Conservation (phyloP, 2,888 invertebrate species). For the Bursaphelenchus okinawaensis region DNA sequence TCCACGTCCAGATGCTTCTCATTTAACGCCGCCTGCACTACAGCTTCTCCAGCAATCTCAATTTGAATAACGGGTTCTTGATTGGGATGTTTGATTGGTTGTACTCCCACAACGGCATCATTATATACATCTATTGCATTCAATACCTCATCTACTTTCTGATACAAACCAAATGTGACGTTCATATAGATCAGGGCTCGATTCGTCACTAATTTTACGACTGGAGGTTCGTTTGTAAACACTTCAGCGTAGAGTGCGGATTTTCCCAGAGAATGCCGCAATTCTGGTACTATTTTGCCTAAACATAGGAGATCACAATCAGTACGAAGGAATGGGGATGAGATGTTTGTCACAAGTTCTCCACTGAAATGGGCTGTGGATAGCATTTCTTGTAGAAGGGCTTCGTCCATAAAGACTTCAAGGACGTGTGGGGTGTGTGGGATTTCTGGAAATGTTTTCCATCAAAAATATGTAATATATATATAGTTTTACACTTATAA, state of each 20-base stretch:
- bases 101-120: conserved; percentile 2
- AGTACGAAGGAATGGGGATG: conserved; percentile 46
- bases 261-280: conserved; percentile 38
- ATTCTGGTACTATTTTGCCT: conserved; percentile 48
- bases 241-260: conserved; percentile 40
- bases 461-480: background rate
- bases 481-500: too few relatives aligned
- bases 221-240: conserved; percentile 44
- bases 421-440: conserved; percentile 23
- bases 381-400: conserved; percentile 46
- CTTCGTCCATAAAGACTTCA: conserved; percentile 51
- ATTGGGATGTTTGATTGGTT: background rate
- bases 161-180: conserved; percentile 39
- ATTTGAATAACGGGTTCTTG: conserved; percentile 18
- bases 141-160: background rate
- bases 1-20: conserved; percentile 44
- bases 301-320: conserved; percentile 52
- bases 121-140: background rate
- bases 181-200: conserved; percentile 43
- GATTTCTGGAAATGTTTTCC: background rate
- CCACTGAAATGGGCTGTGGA: conserved; percentile 51
- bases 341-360: conserved; percentile 42
- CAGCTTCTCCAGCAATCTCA: conserved; percentile 27
- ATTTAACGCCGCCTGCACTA: conserved; percentile 40
- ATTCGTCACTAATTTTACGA: conserved; percentile 40